These are phyloP conservation scores for Strigops habroptila DNA, from an alignment of 2,113 vertebrate genomes.

Conservation along the genomic window DNA sequence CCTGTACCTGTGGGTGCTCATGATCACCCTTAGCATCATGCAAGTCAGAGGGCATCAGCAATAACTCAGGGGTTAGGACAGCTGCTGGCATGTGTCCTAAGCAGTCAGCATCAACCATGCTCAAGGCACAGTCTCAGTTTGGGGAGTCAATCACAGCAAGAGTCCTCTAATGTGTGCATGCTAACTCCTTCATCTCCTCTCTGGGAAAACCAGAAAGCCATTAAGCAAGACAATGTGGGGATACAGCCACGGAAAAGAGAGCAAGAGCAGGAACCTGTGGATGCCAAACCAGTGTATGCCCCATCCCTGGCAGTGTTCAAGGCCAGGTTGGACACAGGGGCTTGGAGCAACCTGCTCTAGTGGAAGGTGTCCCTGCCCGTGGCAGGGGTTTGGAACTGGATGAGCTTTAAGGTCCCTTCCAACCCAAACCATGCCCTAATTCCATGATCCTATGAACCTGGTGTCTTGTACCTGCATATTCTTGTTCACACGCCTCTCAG, in stretches of 20 bases:
- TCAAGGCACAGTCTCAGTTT: rapidly evolving
- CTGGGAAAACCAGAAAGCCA: background rate
- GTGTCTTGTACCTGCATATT: background rate
- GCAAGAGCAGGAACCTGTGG: background rate
- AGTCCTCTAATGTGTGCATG: rapidly evolving
- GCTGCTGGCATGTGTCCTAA: background rate
- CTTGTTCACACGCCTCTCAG: rapidly evolving
- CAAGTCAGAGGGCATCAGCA: background rate
- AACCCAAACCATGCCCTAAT: background rate
- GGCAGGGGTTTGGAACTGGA: background rate
- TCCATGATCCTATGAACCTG: background rate
- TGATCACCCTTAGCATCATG: background rate
- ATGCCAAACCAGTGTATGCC: background rate
- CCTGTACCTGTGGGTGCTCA: background rate
- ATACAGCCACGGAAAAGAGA: background rate
- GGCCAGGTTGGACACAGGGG: background rate
- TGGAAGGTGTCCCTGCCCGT: background rate
- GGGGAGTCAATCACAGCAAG: background rate
- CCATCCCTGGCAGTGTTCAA: background rate
- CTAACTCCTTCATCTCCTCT: background rate
- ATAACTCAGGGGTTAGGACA: rapidly evolving
- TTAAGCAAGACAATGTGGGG: background rate
- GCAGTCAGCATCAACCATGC: rapidly evolving
- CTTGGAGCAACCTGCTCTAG: background rate
- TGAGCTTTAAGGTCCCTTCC: background rate